These are phyloP conservation scores for Apotomis capreana DNA, from an alignment of 2,888 invertebrate species.

Conservation along the genomic window DNA sequence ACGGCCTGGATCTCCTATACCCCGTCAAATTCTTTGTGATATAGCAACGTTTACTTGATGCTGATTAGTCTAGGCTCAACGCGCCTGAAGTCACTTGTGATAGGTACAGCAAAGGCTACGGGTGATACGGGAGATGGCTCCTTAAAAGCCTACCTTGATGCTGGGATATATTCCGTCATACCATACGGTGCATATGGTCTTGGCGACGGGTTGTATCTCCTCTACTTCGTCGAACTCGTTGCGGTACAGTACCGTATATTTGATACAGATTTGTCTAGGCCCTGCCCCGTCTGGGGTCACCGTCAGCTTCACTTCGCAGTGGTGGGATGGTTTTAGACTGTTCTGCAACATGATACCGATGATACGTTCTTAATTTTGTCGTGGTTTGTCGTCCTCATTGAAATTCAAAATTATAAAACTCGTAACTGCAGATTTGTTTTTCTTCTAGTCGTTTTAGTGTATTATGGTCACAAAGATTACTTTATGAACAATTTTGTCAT, in stretches of 20 bases:
- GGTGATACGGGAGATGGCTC: too few relatives aligned
- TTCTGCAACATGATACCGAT: constrained; percentile 57
- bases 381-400: too few relatives aligned
- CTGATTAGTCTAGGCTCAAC: constrained; percentile 65
- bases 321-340: constrained; percentile 68
- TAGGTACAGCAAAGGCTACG: too few relatives aligned
- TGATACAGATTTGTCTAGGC: constrained; percentile 65
- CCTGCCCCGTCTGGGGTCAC: constrained; percentile 71
- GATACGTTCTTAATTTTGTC: too few relatives aligned
- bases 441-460: too few relatives aligned
- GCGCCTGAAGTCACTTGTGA: too few relatives aligned
- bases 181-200: constrained; percentile 71
- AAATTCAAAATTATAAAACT: too few relatives aligned
- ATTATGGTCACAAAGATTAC: too few relatives aligned
- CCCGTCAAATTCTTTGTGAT: too few relatives aligned
- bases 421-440: too few relatives aligned
- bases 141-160: constrained; percentile 59
- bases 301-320: constrained; percentile 64
- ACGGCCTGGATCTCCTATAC: too few relatives aligned
- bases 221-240: constrained; percentile 69
- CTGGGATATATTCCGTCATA: constrained; percentile 78
- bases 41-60: constrained; percentile 69
- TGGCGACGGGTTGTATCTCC: constrained; percentile 70
- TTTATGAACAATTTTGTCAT: too few relatives aligned
- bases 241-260: constrained; percentile 69